Conservation (phyloP, 2,888 invertebrate species). For the Flabesymbios commensalis region DNA sequence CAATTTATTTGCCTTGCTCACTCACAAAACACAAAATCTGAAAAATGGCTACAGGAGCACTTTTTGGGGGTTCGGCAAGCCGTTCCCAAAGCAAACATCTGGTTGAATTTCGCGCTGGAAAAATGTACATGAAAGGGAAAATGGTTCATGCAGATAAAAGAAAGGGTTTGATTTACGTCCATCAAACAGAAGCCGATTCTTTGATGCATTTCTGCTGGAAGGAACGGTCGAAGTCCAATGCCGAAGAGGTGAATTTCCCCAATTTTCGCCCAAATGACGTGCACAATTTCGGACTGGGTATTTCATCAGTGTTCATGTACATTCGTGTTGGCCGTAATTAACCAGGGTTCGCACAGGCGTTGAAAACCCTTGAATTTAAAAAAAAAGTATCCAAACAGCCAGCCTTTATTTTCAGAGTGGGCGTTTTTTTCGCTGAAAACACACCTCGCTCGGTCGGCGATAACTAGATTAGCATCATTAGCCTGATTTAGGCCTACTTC, state of each 20-base stretch:
- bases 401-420: too few species aligned
- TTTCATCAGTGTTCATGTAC: too few species aligned
- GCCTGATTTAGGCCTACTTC: too few species aligned
- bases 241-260: constrained; percentile 75
- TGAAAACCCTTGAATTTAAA: too few species aligned
- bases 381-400: too few species aligned
- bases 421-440: too few species aligned
- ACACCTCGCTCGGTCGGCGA: too few species aligned
- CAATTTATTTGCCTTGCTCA: too few species aligned
- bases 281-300: background rate
- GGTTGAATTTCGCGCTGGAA: constrained; percentile 92
- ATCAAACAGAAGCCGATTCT: constrained; percentile 95
- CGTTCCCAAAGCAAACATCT: constrained; percentile 77
- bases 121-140: constrained; percentile 91
- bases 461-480: too few species aligned
- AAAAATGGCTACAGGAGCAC: constrained; percentile 44
- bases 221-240: constrained; percentile 87
- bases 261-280: constrained; percentile 18
- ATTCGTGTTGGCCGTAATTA: too few species aligned
- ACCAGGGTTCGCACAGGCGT: too few species aligned
- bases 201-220: constrained; percentile 99
- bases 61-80: constrained; percentile 70
- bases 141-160: constrained; percentile 85
- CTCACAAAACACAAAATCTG: background rate
- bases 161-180: constrained; percentile 91